phyloP scores from a whole-genome alignment of 2,888 invertebrate genomes.

The Lasioglossum marginatum region DNA sequence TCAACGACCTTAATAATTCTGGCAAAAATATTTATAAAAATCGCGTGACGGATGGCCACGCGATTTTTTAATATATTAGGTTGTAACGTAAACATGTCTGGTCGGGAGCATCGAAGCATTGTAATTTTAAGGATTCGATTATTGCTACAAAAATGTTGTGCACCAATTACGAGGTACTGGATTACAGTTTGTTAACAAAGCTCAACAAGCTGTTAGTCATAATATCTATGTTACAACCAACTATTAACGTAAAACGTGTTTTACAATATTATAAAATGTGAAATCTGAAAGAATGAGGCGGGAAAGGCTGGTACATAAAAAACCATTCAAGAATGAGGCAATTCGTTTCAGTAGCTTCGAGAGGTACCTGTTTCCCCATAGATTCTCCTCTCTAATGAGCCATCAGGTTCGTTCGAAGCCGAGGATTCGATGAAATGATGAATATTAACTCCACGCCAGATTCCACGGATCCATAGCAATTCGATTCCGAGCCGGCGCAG shows the following conservation, averaged over 20 bases:
- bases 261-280: background rate
- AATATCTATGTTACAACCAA: background rate
- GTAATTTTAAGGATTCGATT: no score
- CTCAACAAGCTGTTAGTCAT: no score
- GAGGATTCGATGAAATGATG: slow-evolving; percentile 38
- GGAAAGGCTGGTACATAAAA: background rate
- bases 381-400: slow-evolving; percentile 53
- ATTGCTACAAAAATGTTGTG: background rate
- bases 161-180: no score
- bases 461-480: background rate
- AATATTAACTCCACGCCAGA: slow-evolving; percentile 53
- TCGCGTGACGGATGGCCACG: no score
- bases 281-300: background rate
- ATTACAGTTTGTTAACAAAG: background rate
- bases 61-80: no score
- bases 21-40: background rate
- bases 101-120: no score
- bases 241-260: background rate
- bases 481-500: slow-evolving; percentile 7
- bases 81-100: no score
- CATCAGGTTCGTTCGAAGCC: slow-evolving; percentile 27
- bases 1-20: background rate
- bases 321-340: background rate
- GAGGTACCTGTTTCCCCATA: slow-evolving; percentile 18
- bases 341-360: slow-evolving; percentile 1